Conservation (phyloP, 92 coral and sea anemone genomes). For the Ricordea florida region DNA sequence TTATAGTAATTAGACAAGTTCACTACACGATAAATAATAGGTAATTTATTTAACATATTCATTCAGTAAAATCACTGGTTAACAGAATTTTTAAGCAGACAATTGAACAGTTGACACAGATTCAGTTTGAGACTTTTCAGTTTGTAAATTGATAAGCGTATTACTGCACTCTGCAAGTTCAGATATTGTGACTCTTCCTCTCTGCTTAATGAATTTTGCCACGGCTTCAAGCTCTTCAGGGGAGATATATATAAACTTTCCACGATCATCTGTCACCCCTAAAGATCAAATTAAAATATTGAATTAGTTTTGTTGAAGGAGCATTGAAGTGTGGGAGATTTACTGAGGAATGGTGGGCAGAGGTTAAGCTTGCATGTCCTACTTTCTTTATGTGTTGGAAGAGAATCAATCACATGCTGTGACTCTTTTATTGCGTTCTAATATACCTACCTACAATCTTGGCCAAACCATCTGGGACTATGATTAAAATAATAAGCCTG, state of each 20-base stretch:
- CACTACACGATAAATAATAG: too few species aligned
- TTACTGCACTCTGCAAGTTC: conserved; percentile 96
- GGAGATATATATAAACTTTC: conserved; percentile 97
- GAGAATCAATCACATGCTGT: too few species aligned
- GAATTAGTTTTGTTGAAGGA: too few species aligned
- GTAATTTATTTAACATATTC: too few species aligned
- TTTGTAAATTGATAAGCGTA: conserved; percentile 84
- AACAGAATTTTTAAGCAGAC: conserved; percentile 2
- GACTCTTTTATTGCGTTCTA: too few species aligned
- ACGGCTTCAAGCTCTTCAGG: conserved; percentile 93
- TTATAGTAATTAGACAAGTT: too few species aligned
- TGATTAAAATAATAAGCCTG: too few species aligned
- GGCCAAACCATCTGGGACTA: too few species aligned
- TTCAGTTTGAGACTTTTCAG: conserved; percentile 38
- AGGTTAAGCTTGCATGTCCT: background rate
- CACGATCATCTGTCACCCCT: conserved; percentile 98
- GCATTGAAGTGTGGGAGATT: background rate
- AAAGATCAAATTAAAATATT: background rate
- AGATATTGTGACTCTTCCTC: conserved; percentile 94
- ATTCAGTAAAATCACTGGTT: too few species aligned
- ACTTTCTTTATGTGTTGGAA: too few species aligned
- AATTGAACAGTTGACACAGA: background rate
- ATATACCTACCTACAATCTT: too few species aligned
- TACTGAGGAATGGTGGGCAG: background rate
- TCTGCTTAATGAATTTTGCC: conserved; percentile 96